phyloP scores from a whole-genome alignment of 1,140 invertebrate species.

The Drosophila eugracilis region DNA sequence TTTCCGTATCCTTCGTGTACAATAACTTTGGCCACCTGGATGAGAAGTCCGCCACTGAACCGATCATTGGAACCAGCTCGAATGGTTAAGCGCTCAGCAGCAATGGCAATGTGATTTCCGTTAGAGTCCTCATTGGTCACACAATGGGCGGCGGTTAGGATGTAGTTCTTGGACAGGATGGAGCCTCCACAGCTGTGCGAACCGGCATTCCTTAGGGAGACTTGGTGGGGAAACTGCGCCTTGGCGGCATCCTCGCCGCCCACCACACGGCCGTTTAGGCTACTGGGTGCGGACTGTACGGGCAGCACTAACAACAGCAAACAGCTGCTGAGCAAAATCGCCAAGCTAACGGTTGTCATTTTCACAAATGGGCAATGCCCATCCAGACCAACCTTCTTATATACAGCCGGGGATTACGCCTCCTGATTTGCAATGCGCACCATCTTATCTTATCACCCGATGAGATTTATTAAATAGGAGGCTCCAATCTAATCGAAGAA shows the following conservation, averaged over 20 bases:
- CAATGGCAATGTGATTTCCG: neutral
- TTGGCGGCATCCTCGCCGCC: constrained; percentile 84
- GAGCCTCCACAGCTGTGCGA: constrained; percentile 87
- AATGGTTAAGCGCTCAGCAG: constrained; percentile 26
- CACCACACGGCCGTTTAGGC: constrained; percentile 77
- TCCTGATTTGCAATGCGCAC: constrained; percentile 16
- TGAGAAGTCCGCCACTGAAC: constrained; percentile 50
- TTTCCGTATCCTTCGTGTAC: constrained; percentile 82
- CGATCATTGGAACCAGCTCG: constrained; percentile 64
- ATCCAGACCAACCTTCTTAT: neutral
- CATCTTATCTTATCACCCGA: constrained; percentile 23
- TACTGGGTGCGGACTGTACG: constrained; percentile 38
- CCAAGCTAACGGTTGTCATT: neutral
- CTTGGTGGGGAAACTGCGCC: constrained; percentile 85
- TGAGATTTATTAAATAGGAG: constrained; percentile 19
- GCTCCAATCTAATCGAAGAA: constrained; percentile 10
- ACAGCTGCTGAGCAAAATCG: neutral
- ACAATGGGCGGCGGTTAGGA: constrained; percentile 88
- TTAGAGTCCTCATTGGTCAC: constrained; percentile 28
- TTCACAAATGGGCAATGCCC: constrained; percentile 3
- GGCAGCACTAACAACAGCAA: constrained; percentile 9
- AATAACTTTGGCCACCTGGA: constrained; percentile 50
- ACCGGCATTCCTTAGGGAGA: constrained; percentile 80
- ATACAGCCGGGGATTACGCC: neutral
- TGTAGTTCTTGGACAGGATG: constrained; percentile 85